Base-by-base conservation (phyloP, 2,797 vertebrate species). In the Diglossa cyanea region DNA sequence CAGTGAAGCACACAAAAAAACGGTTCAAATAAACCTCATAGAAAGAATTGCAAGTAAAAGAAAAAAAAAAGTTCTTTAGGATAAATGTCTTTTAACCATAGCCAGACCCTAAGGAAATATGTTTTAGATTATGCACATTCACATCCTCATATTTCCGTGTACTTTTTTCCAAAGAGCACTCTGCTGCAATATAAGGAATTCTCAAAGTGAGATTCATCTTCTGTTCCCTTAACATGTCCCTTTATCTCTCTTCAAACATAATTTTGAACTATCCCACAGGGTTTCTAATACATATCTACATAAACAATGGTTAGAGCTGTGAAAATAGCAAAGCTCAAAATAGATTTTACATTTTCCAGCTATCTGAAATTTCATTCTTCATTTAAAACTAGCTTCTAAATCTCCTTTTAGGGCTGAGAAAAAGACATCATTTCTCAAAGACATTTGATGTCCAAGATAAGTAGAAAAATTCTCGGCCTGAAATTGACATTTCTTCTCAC, bases 291-390 rank as follows among this genome's bases (percentile, higher is more conserved):
- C 8, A 31, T 55, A 81, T 68, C 42, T 75, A 48, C 57, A 81
- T 84, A 78, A 90, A 65, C 50, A 85, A 19, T 44, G 14, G 37
- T 54, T 88, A 83, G n/a, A 63, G 2, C 60, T 86, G 47, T 62
- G 68, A 86, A 88, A 92, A 90, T 30, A 83, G 3, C 37, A 68
- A 66, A 54, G 35, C 60, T 86, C n/a, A 91, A 90, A 90, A 67
- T 13, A 92, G 50, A 60, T 63, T 60, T 90, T 58, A 67, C 11
- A 8, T 85, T 75, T 67, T 13, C 4, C 28, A 39, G 24, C 2
- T 35, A 0, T 15, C 8, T 79, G 47, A 92, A 75, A 0, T 68
- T 85, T 44, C n/a, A 37, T 45, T 77, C 72, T 28, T 13, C 9
- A 14, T 57, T 48, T 57, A 54, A 70, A 88, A 45, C 4, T 54